These are phyloP conservation scores for Gryllus longicercus DNA, from an alignment of 2,888 invertebrate genomes.

Conservation along the genomic window DNA sequence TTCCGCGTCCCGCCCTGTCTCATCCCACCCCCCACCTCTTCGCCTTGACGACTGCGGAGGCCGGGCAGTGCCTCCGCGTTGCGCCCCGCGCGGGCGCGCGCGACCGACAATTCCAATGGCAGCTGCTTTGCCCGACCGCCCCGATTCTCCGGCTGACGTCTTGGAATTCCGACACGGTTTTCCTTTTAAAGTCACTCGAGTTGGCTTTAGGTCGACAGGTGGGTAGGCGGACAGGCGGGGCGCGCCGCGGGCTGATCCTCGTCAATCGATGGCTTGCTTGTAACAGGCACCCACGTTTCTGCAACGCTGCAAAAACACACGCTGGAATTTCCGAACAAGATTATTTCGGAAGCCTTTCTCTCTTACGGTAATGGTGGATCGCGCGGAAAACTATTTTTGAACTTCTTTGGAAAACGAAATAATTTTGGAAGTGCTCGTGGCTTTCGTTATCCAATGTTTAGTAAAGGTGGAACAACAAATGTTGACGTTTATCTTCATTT, in stretches of 20 bases:
- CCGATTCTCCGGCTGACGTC: background rate
- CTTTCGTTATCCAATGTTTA: too few relatives aligned
- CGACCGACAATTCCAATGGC: background rate
- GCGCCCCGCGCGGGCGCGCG: too few relatives aligned
- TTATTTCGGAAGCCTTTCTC: background rate
- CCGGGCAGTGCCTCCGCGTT: too few relatives aligned
- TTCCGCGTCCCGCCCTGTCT: too few relatives aligned
- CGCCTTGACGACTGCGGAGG: too few relatives aligned
- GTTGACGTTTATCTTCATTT: too few relatives aligned
- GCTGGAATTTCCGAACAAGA: background rate
- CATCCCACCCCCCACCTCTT: too few relatives aligned
- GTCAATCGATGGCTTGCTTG: background rate
- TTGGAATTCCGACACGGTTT: background rate
- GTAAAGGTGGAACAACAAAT: too few relatives aligned
- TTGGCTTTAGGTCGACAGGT: background rate
- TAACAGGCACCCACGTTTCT: background rate
- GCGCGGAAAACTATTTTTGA: too few relatives aligned
- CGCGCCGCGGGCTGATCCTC: slow-evolving; percentile 3
- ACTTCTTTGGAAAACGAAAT: too few relatives aligned
- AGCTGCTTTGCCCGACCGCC: background rate
- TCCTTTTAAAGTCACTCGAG: background rate
- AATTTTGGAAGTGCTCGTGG: too few relatives aligned
- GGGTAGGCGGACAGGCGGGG: background rate
- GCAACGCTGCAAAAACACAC: slow-evolving; percentile 1
- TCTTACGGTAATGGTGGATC: background rate